phyloP scores from a whole-genome alignment of 2,888 invertebrate species.

The Amblyteles armatorius region DNA sequence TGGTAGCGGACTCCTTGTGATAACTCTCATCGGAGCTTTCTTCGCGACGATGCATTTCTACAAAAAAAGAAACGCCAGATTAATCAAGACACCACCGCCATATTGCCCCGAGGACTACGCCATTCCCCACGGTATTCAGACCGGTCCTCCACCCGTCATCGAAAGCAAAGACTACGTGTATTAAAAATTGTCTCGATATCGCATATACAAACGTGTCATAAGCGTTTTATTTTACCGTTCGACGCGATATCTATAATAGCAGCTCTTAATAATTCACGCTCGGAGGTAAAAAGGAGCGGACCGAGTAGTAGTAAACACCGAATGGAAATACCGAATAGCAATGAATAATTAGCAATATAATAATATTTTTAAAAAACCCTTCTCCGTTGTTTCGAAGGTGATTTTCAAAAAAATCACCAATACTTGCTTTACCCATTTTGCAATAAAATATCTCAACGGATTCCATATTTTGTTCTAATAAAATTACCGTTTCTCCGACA shows the following conservation, averaged over 20 bases:
- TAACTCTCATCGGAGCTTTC: slow-evolving; percentile 38
- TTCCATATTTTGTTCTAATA: background rate
- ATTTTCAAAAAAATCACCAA: background rate
- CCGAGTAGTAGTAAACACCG: background rate
- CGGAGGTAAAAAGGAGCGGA: background rate
- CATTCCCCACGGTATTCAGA: slow-evolving; percentile 6
- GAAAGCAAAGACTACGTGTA: slow-evolving; percentile 42
- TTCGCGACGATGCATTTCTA: slow-evolving; percentile 47
- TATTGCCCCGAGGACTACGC: slow-evolving; percentile 50
- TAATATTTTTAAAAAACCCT: background rate
- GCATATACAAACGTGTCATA: background rate
- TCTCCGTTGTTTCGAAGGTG: background rate
- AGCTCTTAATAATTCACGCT: background rate
- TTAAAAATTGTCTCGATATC: slow-evolving; percentile 2
- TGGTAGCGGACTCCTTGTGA: slow-evolving; percentile 43
- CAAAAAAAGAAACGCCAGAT: slow-evolving; percentile 30
- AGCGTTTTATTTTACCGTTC: background rate
- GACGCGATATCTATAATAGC: background rate
- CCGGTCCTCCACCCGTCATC: background rate
- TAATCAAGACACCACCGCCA: slow-evolving; percentile 46
- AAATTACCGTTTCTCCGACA: background rate
- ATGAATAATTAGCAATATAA: slow-evolving; percentile 7
- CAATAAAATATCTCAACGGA: slow-evolving; percentile 7
- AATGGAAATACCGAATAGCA: background rate
- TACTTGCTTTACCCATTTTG: background rate